A percentile compares a stretch with the other conserved stretches of the same genome.
Evolutionary conservation across 2,888 invertebrate species (phyloP).

Genomic region (Dione vanillae): DNA sequence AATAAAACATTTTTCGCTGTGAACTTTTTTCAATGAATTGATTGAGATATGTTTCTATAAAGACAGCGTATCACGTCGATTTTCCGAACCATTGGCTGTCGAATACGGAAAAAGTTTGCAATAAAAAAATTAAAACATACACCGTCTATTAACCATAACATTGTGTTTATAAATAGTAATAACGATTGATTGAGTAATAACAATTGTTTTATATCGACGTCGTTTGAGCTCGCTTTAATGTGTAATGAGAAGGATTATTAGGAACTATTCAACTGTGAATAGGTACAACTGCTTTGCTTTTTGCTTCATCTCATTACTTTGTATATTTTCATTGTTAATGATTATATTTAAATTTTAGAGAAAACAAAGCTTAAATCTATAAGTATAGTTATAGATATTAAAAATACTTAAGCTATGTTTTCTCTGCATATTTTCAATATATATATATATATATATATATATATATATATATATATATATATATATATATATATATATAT

Average conservation of each 20-base stretch:
- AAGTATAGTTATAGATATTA: too few relatives aligned
- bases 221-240: neutral
- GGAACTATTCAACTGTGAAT: slow-evolving; percentile 10
- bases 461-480: too few relatives aligned
- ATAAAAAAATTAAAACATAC: slow-evolving; percentile 52
- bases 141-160: slow-evolving; percentile 56
- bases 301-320: too few relatives aligned
- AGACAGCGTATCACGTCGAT: slow-evolving; percentile 45
- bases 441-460: too few relatives aligned
- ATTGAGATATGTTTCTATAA: slow-evolving; percentile 14
- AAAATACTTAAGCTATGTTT: too few relatives aligned
- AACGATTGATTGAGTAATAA: slow-evolving; percentile 26
- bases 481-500: too few relatives aligned
- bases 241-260: slow-evolving; percentile 8
- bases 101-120: slow-evolving; percentile 52
- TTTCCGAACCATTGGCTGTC: slow-evolving; percentile 60
- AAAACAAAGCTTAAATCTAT: too few relatives aligned
- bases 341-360: too few relatives aligned
- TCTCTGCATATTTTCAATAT: too few relatives aligned
- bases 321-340: too few relatives aligned
- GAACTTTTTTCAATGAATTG: neutral
- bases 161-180: slow-evolving; percentile 55
- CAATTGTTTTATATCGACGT: neutral
- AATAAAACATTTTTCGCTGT: neutral
- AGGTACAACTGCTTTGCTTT: neutral